Base-by-base conservation (phyloP, 1,140 invertebrate genomes). In the Pemphigus obesinymphae region DNA sequence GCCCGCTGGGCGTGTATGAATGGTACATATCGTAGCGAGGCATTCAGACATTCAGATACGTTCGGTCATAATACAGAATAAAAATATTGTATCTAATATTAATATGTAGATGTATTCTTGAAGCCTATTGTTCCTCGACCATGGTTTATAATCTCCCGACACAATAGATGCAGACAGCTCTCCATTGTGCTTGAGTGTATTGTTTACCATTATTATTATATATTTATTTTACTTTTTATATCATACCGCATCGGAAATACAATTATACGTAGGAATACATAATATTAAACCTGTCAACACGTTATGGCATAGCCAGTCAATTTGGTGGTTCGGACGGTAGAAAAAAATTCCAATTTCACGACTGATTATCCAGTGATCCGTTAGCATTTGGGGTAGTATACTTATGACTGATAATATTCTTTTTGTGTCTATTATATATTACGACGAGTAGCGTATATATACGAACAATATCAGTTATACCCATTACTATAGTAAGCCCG, bases 31-130 rank as follows among this genome's bases (percentile, higher is more conserved):
- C n/a, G 37, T 43, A 70, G 34, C 23, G 15, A 43, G 29, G 8
- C 63, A 37, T n/a, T 48, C 26, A 48, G 10, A 45, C n/a, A n/a
- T n/a, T n/a, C n/a, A n/a, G 50, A 50, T 45, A n/a, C 31, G 70
- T 50, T 73, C 43, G 70, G 43, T 73, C 70, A 73, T 73, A 73
- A 73, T n/a, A n/a, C 70, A 50, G 26, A 48, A 73, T 48, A 73
- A 50, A 50, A 73, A 73, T 20, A 29, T 15, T 70, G 23, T 73
- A n/a, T n/a, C n/a, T n/a, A 31, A 48, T 48, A 48, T 73, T 73
- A 73, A 50, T 50, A 73, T 73, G 70, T 34, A 73, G 70, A 50
- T 73, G 29, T 73, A 73, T 73, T 31, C 45, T 31, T 20, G 29
- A 10, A 20, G 26, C 26, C 70, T 73, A 73, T 73, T 73, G 70